Evolutionary conservation across 2,113 vertebrate genomes (phyloP), one percentile per base, ranked within the genome.

Genomic region (Ophthalmolycus amberensis): DNA sequence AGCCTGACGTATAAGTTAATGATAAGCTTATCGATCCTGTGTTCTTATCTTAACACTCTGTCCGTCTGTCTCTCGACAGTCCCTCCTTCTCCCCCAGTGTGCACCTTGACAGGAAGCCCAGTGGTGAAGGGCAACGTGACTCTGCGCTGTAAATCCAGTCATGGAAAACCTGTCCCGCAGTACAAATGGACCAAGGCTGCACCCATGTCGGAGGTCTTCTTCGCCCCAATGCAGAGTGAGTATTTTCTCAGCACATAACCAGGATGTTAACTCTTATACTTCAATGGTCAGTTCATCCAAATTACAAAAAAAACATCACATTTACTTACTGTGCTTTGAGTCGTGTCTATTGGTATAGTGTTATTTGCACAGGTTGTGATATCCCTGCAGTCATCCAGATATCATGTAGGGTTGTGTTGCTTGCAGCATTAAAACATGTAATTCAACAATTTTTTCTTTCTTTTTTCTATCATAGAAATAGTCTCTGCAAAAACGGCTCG

Each of bases 171-270:
- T 0, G 15, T 56, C 0, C 97, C 97, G 38, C 52, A 34, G 0
- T 99, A 99, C 92, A 95, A 94, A 68, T 99, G 98, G 98, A 94
- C 94, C 86, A 95, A 95, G 72, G 90, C 87, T 0, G 82, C 94
- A 0, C 96, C 97, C 20, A 48, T 74, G 11, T 42, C 80, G 0
- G 93, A 97, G 82, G 84, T 97, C 81, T 98, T 96, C 94, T 97
- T 96, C 83, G 91, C 95, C 1, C 96, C 97, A 0, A 88, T 93
- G 88, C 94, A 93, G 80, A 97, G 96, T 99, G 93, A 94, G 94
- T 91, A 25, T 34, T 68, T 46, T 25, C n/a, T 58, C 7, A 56
- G 50, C 34, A 18, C 25, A 59, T 16, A 16, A 67, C 4, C 0
- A 18, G 9, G 32, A 40, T 76, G 5, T 42, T 67, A 22, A 42